A percentile compares a stretch with the other conserved stretches of the same genome.
Evolutionary conservation across 2,113 vertebrate species (phyloP).

Genomic region (Sander vitreus): DNA sequence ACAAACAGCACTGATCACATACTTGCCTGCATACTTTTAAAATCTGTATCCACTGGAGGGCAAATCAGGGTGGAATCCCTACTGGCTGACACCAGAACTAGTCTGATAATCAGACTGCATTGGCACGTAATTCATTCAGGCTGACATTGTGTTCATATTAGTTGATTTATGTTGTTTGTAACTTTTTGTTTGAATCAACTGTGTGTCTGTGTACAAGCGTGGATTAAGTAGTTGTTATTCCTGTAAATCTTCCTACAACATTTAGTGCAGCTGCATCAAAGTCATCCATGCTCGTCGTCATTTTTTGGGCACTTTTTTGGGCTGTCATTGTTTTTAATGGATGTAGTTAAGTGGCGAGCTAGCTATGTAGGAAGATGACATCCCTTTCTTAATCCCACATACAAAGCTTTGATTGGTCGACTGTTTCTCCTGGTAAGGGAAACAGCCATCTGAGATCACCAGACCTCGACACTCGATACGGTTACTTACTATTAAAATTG

Average conservation of each 20-base stretch:
- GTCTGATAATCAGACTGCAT: background rate
- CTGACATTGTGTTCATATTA: background rate
- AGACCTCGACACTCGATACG: background rate
- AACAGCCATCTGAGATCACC: background rate
- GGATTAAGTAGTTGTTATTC: too few species aligned
- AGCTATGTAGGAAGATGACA: background rate
- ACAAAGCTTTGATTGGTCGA: background rate
- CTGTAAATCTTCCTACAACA: too few species aligned
- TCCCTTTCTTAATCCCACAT: background rate
- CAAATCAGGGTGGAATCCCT: background rate
- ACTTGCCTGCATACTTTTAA: background rate
- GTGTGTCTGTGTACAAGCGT: too few species aligned
- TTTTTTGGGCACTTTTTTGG: too few species aligned
- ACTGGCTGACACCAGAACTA: background rate
- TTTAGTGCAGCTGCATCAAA: too few species aligned
- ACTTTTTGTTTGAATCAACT: too few species aligned
- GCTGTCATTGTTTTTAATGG: too few species aligned
- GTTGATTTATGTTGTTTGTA: too few species aligned
- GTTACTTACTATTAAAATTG: background rate
- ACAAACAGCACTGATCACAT: background rate
- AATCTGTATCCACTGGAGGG: background rate
- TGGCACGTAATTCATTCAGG: background rate
- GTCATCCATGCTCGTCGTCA: too few species aligned
- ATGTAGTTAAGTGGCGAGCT: background rate
- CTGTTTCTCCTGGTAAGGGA: background rate